Conservation (phyloP, 1,140 invertebrate species). For the Atopsyche davidsoni region DNA sequence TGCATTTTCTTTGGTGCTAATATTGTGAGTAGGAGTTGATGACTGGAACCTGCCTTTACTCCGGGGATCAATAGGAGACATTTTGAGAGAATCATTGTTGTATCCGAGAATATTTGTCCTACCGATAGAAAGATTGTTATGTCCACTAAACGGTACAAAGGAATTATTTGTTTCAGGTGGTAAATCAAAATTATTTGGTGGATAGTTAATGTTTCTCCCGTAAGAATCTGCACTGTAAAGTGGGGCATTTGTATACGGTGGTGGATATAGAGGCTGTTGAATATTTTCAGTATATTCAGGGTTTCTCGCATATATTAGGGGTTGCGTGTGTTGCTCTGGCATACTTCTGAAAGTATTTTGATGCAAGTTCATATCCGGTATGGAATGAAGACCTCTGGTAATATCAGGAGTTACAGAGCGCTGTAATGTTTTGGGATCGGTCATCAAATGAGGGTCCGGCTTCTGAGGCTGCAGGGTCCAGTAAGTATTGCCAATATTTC, state of each 20-base stretch:
- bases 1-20: constrained; percentile 35
- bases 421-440: constrained; percentile 41
- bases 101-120: neutral
- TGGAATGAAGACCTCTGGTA: constrained; percentile 41
- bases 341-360: no score
- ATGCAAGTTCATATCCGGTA: constrained; percentile 2
- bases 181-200: neutral
- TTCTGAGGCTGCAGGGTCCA: constrained; percentile 39
- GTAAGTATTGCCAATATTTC: constrained; percentile 32
- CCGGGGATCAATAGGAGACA: constrained; percentile 59
- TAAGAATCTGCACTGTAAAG: no score
- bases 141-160: constrained; percentile 13
- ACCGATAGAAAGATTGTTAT: constrained; percentile 9
- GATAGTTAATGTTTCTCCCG: no score
- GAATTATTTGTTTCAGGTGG: constrained; percentile 7
- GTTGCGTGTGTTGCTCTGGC: no score
- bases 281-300: no score
- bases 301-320: no score
- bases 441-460: neutral
- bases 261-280: no score
- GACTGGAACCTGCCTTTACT: constrained; percentile 48
- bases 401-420: constrained; percentile 54
- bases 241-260: no score
- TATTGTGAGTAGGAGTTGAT: constrained; percentile 52
- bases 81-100: constrained; percentile 44